These are phyloP conservation scores for Neoitamus cyanurus DNA, from an alignment of 2,888 invertebrate species.

Conservation along the genomic window DNA sequence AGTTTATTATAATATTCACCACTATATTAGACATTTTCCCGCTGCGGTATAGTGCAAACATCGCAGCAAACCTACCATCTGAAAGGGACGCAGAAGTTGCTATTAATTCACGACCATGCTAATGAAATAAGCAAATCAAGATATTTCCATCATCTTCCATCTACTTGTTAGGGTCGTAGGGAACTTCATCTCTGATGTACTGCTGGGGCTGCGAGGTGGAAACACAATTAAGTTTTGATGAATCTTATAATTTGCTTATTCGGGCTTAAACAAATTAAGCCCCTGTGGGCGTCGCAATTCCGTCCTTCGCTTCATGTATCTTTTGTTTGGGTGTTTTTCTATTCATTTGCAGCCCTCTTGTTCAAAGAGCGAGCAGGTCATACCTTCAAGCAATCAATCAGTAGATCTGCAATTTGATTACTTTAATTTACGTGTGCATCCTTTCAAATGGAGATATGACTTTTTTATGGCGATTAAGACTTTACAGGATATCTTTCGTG, in stretches of 20 bases:
- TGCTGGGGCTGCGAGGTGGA: background rate
- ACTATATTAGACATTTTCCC: background rate
- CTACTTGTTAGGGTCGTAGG: background rate
- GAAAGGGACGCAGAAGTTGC: background rate
- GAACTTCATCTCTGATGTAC: background rate
- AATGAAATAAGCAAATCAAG: background rate
- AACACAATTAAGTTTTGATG: constrained; percentile 5
- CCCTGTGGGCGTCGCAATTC: background rate
- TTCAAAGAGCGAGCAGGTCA: background rate
- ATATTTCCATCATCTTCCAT: background rate
- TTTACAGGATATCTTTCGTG: no score
- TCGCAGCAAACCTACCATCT: background rate
- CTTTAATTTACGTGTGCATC: no score
- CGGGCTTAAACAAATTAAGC: background rate
- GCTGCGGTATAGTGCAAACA: background rate
- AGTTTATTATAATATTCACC: background rate
- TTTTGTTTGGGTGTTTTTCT: background rate
- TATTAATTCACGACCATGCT: background rate
- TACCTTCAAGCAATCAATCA: background rate
- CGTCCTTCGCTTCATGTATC: background rate
- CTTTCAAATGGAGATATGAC: no score
- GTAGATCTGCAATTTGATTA: no score
- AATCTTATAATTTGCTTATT: constrained; percentile 1
- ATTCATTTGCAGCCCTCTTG: background rate
- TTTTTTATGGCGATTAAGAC: no score